Evolutionary conservation across 2,113 vertebrate species (phyloP).

Genomic region (Erythrocebus patas): DNA sequence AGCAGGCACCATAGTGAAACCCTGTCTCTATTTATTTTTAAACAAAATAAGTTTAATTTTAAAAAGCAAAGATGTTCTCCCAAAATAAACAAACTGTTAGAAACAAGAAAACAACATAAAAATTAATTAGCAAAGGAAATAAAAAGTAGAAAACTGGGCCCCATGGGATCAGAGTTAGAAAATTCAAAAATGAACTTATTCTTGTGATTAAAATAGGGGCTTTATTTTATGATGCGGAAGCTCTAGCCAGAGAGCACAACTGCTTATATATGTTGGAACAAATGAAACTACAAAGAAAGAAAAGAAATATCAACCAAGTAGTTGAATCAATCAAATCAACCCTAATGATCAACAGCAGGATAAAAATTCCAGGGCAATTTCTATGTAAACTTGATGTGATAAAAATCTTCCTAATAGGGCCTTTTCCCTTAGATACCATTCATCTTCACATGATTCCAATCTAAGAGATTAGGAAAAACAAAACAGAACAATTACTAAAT

Average conservation of each 20-base stretch:
- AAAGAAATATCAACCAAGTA: background rate
- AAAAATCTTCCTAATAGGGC: background rate
- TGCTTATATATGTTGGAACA: background rate
- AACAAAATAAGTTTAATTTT: no score
- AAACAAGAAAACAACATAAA: conserved; percentile 20
- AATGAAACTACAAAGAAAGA: background rate
- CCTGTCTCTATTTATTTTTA: no score
- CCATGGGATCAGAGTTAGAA: background rate
- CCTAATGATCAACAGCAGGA: background rate
- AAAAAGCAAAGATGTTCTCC: background rate
- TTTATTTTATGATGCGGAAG: background rate
- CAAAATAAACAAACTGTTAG: conserved; percentile 11
- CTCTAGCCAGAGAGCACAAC: background rate
- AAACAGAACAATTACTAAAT: conserved; percentile 19
- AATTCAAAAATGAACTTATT: conserved; percentile 39
- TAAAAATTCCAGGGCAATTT: background rate
- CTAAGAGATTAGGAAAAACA: background rate
- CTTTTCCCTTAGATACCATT: background rate
- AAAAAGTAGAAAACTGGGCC: background rate
- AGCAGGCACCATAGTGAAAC: no score
- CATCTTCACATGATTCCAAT: background rate
- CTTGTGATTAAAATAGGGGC: background rate
- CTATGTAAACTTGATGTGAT: background rate
- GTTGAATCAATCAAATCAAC: background rate
- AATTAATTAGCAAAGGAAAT: background rate